Evolutionary conservation across 2,888 invertebrate genomes (phyloP).

Genomic region (Syrista parreyssii): DNA sequence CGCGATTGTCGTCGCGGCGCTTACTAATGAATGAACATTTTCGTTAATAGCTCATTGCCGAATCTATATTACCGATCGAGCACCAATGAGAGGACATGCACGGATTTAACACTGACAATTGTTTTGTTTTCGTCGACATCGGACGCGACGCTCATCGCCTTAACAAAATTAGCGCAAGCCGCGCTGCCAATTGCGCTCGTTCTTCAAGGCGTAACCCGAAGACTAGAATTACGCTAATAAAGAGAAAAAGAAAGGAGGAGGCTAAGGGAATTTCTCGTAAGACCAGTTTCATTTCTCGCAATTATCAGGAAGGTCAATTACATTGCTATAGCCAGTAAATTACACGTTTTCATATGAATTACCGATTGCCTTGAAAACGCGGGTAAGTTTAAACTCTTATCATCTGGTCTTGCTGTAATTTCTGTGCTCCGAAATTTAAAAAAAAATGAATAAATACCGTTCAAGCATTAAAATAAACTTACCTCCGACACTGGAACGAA

Average conservation of each 20-base stretch:
- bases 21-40: neutral
- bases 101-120: constrained; percentile 42
- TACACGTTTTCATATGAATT: neutral
- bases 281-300: neutral
- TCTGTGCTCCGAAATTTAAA: neutral
- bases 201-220: neutral
- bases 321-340: neutral
- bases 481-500: constrained; percentile 71
- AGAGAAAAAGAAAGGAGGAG: neutral
- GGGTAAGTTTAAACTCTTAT: neutral
- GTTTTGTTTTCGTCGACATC: constrained; percentile 40
- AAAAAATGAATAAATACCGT: neutral
- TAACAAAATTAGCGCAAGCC: constrained; percentile 8
- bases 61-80: constrained; percentile 26
- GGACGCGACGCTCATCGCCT: neutral
- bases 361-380: neutral
- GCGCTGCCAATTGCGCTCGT: constrained; percentile 3
- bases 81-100: constrained; percentile 23
- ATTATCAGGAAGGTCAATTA: neutral
- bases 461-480: constrained; percentile 49
- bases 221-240: neutral
- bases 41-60: neutral
- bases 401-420: neutral
- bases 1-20: neutral
- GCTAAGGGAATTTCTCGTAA: neutral